Evolutionary conservation across 2,888 invertebrate genomes (phyloP), one percentile per base, ranked within the genome.

Genomic region (Apamea monoglypha): DNA sequence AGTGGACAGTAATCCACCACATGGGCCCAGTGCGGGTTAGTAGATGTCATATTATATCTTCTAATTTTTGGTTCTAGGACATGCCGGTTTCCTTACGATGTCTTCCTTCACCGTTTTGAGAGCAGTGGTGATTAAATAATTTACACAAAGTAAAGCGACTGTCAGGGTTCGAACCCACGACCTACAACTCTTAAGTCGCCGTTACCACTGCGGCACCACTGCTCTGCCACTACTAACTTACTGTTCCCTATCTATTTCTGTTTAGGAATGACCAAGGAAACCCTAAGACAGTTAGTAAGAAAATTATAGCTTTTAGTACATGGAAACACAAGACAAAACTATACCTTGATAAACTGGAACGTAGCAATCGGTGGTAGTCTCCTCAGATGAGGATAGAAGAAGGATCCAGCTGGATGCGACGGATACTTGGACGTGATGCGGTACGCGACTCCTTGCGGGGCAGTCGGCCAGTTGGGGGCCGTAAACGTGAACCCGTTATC

Each of bases 401-500:
- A 99, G 75, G 99, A 99, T 82, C 98, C 98, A 25, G 99, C 99
- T 36, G 99, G 99, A 96, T 99, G 99, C 80, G 98, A 98, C 18
- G 99, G 99, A 94, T 98, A 98, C 88, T 98, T 98, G 70, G 99
- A 98, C 56, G 99, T 99, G 95, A 99, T 99, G 91, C 98, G 97
- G 96, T 98, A 98, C 88, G 99, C 98, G 88, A 98, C 98, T 88
- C 99, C 98, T 94, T 98, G 98, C 4, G 99, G 99, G 73, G 98
- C 98, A 36, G 99, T 99, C 75, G 98, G 98, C 99, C 99, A 99
- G 97, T 99, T 99, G 73, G 99, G 99, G n/a, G 99, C 98, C 32
- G 99, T 99, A 96, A 99, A 99, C 75, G 99, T 99, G 96, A 99
- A 98, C 7, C 99, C 99, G 95, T 99, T 98, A 97, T 99, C 99